Conservation (phyloP, 2,888 invertebrate genomes). For the Heliconius aoede region DNA sequence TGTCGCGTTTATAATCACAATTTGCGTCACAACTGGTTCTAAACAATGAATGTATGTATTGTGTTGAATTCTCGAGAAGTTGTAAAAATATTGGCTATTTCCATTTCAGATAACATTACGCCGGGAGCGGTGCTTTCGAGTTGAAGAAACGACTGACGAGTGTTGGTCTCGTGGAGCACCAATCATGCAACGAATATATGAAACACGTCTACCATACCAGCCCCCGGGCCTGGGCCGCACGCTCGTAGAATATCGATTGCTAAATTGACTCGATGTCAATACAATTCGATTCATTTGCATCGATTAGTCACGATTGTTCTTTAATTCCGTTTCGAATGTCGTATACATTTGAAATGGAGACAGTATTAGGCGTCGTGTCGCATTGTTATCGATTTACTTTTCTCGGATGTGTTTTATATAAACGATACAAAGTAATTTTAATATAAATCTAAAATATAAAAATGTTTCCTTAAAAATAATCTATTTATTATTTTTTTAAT, state of each 20-base stretch:
- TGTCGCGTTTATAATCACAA: no score
- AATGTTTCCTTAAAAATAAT: neutral
- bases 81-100: conserved; percentile 12
- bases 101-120: conserved; percentile 77
- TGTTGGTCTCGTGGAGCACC: conserved; percentile 55
- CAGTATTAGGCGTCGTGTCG: conserved; percentile 19
- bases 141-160: conserved; percentile 40
- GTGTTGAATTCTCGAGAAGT: neutral
- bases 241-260: conserved; percentile 53
- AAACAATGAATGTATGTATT: conserved; percentile 24
- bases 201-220: conserved; percentile 23
- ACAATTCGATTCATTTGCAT: conserved; percentile 48
- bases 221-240: conserved; percentile 35
- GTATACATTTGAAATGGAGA: conserved; percentile 30
- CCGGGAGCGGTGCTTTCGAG: conserved; percentile 54
- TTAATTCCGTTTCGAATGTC: neutral
- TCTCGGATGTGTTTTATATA: conserved; percentile 6
- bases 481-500: neutral
- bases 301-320: conserved; percentile 59
- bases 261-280: conserved; percentile 57
- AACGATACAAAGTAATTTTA: neutral
- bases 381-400: conserved; percentile 12
- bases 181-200: conserved; percentile 56
- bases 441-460: no score
- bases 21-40: no score